These are phyloP conservation scores for Aplocera efformata DNA, from an alignment of 2,888 invertebrate genomes.

Conservation along the genomic window DNA sequence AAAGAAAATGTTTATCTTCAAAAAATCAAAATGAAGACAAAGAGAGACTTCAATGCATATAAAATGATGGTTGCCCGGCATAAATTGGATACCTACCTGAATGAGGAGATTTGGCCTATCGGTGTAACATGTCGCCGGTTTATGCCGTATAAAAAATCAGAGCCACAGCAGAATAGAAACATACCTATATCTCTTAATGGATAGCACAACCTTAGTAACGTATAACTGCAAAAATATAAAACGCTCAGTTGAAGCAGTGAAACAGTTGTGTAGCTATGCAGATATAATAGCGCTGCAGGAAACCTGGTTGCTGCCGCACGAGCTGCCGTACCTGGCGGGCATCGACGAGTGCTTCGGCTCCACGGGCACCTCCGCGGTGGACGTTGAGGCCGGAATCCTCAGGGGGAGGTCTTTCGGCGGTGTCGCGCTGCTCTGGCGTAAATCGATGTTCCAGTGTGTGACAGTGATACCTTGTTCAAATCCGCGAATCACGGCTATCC, in stretches of 20 bases:
- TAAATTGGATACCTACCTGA: neutral
- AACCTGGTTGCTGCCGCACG: neutral
- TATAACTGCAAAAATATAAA: conserved; percentile 16
- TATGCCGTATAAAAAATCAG: neutral
- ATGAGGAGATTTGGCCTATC: conserved; percentile 3
- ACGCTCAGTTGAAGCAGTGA: conserved; percentile 23
- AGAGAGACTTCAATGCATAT: neutral
- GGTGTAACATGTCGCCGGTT: conserved; percentile 6
- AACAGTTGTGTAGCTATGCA: conserved; percentile 18
- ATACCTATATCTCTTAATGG: neutral
- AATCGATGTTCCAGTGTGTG: conserved; percentile 10
- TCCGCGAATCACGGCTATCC: conserved; percentile 15
- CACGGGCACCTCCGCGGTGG: conserved; percentile 25
- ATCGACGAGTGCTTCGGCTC: conserved; percentile 1
- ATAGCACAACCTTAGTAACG: neutral
- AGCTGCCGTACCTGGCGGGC: neutral
- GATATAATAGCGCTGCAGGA: conserved; percentile 1
- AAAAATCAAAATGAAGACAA: neutral
- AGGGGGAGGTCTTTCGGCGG: conserved; percentile 19
- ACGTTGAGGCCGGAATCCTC: conserved; percentile 25
- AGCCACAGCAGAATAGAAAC: neutral
- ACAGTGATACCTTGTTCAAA: conserved; percentile 14
- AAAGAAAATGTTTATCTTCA: neutral
- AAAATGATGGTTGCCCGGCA: neutral
- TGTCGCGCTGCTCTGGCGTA: conserved; percentile 17